Percentiles rank a stretch among this genome's conserved stretches.
Conservation (phyloP, 2,888 invertebrate genomes). For the Xestia ashworthii region DNA sequence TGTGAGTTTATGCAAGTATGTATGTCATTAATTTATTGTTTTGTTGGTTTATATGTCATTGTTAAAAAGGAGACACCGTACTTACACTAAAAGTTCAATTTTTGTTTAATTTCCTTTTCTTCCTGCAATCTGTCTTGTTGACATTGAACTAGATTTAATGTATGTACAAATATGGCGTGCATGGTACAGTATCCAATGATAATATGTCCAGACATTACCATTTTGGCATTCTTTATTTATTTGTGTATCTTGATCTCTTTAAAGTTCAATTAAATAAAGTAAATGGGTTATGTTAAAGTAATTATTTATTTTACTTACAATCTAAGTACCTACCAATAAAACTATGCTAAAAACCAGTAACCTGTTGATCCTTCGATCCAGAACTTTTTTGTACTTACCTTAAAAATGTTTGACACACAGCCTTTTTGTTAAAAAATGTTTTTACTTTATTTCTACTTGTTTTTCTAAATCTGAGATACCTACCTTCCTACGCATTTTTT, state of each 20-base stretch:
- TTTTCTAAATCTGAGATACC: neutral
- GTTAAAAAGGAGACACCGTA: neutral
- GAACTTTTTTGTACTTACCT: neutral
- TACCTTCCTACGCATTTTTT: neutral
- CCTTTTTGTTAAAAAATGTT: neutral
- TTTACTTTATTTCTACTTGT: neutral
- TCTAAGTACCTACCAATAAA: neutral
- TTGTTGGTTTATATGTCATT: neutral
- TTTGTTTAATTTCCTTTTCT: too few species aligned
- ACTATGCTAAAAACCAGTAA: neutral
- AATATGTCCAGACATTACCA: too few species aligned
- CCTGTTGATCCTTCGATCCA: neutral
- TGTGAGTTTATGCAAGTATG: too few species aligned
- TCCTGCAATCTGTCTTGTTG: too few species aligned
- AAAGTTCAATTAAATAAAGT: neutral
- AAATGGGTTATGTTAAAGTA: neutral
- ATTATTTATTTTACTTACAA: neutral
- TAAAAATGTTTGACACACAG: neutral
- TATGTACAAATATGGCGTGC: too few species aligned
- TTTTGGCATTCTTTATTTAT: too few species aligned
- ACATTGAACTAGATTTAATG: too few species aligned
- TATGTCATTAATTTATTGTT: neutral
- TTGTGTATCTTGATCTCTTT: neutral
- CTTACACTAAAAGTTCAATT: neutral
- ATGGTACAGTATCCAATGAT: too few species aligned